Evolutionary conservation across 2,888 invertebrate genomes (phyloP), one percentile per base, ranked within the genome.

Genomic region (Zootermopsis nevadensis): DNA sequence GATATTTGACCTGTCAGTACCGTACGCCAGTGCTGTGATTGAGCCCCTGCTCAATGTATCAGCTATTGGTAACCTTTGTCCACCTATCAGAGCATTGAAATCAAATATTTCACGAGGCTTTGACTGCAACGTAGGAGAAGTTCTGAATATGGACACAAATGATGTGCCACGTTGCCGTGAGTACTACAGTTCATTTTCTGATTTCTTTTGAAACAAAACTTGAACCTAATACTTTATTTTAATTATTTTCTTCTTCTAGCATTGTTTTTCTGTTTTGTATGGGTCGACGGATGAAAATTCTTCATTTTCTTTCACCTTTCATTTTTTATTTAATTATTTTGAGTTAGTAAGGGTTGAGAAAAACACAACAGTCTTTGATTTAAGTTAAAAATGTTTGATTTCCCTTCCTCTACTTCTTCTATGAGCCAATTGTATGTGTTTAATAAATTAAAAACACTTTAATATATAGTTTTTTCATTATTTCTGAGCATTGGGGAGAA

Each of bases 1-100:
- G 1, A 98, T 98, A 87, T 98, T 98, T 88, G 98, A 98, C 89
- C 90, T 99, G 72, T 96, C 97, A 67, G 98, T 98, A 19, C 98
- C 98, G 0, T 96, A 97, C 86, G 97, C 98, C 3, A 97, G 96
- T 88, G 96, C 95, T 48, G 94, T 97, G 0, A 96, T 98, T 86
- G 97, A 97, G 88, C 96, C 97, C 3, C 91, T 98, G 8, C 90
- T 98, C 42, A 98, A 97, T 88, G 95, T 98, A 2, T 95, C 96
- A 1, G 94, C 97, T 42, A 96, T 97, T 87, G 97, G 97, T 55
- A 97, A 97, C 88, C 96, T 96, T 88, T 98, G 98, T 89, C 98
- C 98, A 81, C 97, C 97, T 2, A 89, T 98, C 80, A 93, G 96
- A 88, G 98, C 98, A 2, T 91, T 97, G 2, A 94, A 94, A 87